Base-by-base conservation (phyloP, 53 echinoderm and acorn worm species). In the Antedon mediterranea region DNA sequence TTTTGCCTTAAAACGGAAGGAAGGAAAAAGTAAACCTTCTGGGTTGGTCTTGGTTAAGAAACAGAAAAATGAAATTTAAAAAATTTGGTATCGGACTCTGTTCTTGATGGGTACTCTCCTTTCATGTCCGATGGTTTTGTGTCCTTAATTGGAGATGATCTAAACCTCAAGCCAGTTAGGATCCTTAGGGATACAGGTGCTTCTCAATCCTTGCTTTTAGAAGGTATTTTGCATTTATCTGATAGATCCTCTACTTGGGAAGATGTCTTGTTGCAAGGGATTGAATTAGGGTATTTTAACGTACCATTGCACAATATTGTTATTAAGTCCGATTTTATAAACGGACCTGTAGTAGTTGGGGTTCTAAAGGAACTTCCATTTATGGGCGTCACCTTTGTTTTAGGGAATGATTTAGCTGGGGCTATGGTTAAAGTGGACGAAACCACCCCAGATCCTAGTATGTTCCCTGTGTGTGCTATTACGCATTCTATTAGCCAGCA, bases 321-420 rank as follows among this genome's bases (percentile, higher is more conserved):
- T 30, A 43, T 88, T 90, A 34, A 85, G n/a, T n/a, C n/a, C n/a
- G n/a, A n/a, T n/a, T n/a, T n/a, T n/a, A n/a, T n/a, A n/a, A n/a
- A n/a, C n/a, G n/a, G n/a, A n/a, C n/a, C n/a, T n/a, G n/a, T n/a
- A n/a, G n/a, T n/a, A n/a, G n/a, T n/a, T n/a, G n/a, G 85, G 3
- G 79, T 85, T 32, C 71, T 76, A 37, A 82, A 84, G 7, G 76
- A 71, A 41, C 74, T 85, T 71, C 90, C 90, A 3, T 23, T 84
- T 29, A 71, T 84, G 6, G 87, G 85, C 44, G 75, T 87, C 30
- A 82, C 78, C 32, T 71, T 84, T 72, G 72, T 90, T 8, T 34
- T 87, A 28, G 90, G 86, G 29, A 89, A 89, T 79, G 89, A 89
- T 82, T 75, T 85, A 72, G 82, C 76, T 76, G 89, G 85, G 85